phyloP scores from a whole-genome alignment of 2,888 invertebrate genomes.

The Metopia argyrocephala region DNA sequence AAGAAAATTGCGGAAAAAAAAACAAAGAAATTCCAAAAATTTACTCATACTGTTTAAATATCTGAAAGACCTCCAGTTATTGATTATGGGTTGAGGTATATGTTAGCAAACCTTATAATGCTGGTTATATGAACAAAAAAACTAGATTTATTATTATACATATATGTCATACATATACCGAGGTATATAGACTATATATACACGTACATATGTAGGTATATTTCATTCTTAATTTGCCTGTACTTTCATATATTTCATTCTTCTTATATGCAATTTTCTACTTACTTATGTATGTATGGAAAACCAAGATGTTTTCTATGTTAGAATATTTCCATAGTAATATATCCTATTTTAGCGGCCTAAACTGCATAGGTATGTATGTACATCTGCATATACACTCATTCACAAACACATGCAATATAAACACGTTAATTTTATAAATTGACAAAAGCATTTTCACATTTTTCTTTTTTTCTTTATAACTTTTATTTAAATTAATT shows the following conservation, averaged over 20 bases:
- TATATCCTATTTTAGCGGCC: conserved; percentile 12
- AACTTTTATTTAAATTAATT: background rate
- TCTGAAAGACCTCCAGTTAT: background rate
- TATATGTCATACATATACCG: background rate
- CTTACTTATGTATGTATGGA: too few species aligned
- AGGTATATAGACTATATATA: background rate
- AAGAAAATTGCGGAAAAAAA: background rate
- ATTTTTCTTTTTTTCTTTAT: background rate
- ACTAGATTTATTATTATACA: too few species aligned
- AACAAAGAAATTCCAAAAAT: background rate
- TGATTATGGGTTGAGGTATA: too few species aligned
- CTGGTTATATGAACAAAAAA: too few species aligned
- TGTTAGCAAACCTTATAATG: too few species aligned
- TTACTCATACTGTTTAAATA: background rate
- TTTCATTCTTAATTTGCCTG: too few species aligned
- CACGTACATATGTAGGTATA: background rate
- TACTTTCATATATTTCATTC: too few species aligned
- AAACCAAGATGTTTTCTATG: too few species aligned
- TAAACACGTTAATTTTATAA: background rate
- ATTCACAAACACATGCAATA: background rate
- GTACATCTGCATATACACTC: background rate
- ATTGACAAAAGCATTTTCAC: background rate
- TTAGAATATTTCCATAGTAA: conserved; percentile 36
- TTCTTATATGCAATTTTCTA: too few species aligned
- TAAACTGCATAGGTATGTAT: background rate